Evolutionary conservation across 37 sponge, comb jelly and placozoan genomes (phyloP), one percentile per base, ranked within the genome.

Genomic region (Oopsacas minuta): DNA sequence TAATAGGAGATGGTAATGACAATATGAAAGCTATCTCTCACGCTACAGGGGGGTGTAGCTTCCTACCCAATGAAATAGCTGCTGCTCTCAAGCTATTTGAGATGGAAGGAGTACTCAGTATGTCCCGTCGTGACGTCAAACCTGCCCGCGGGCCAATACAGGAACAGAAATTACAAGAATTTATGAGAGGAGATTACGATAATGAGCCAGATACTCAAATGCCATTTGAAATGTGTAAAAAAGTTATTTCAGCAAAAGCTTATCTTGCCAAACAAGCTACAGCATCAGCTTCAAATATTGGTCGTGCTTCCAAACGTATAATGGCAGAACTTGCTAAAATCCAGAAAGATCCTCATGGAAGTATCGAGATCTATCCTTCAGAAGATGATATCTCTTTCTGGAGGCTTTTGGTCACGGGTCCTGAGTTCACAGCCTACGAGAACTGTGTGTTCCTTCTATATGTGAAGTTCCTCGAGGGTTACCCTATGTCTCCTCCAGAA

Each of bases 11-110:
- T n/a, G 81, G 81, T 15, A 85, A 69, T 35, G 69, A 81, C 23
- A 69, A 37, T 35, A 69, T 69, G 32, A 85, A 85, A 69, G 86
- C 86, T 15, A 37, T 85, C 25, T 53, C 86, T 30, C 37, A 38
- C 69, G 86, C 86, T n/a, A 36, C 81, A 20, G 69, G 69, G n/a
- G 86, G 86, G 30, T 85, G 86, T 23, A 69, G 81, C 38, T 53
- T 69, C 38, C 38, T 75, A 17, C 81, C 81, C n/a, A 69, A 12
- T 25, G 32, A 38, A 23, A 36, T 37, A 35, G 75, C 23, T 10
- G 37, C 53, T 23, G 75, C 75, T 1, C 37, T 85, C 37, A 8
- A 30, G 23, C 49, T 85, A 15, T 85, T 85, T 36, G 81, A 85
- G 37, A 69, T 53, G 75, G 86, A 85, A 34, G 69, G 81, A 0